Evolutionary conservation across 2,888 invertebrate genomes (phyloP).

Genomic region (Epinotia brunnichana): DNA sequence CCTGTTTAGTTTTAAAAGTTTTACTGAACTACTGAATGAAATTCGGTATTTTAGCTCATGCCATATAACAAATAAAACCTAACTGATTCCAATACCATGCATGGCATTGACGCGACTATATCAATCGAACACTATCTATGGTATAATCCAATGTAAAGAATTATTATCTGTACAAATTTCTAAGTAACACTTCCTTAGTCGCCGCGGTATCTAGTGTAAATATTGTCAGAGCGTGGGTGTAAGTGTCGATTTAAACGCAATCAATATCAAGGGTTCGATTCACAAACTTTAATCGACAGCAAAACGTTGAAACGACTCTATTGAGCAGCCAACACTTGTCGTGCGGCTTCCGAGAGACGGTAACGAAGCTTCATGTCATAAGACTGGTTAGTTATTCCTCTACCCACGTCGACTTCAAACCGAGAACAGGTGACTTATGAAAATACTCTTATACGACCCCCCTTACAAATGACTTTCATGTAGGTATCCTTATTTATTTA

Average conservation of each 20-base stretch:
- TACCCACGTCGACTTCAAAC: constrained; percentile 29
- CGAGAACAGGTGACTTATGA: constrained; percentile 23
- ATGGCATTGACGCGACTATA: constrained; percentile 36
- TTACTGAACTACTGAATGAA: not conserved
- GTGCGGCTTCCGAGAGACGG: constrained; percentile 35
- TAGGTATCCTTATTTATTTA: not conserved
- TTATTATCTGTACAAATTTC: constrained; percentile 76
- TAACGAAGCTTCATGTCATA: constrained; percentile 18
- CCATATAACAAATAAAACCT: not conserved
- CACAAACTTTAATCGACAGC: constrained; percentile 52
- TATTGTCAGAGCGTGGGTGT: constrained; percentile 79
- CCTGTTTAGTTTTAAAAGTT: no score
- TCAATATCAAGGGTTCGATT: constrained; percentile 60
- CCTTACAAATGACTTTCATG: not conserved
- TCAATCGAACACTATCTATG: constrained; percentile 44
- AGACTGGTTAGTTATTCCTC: constrained; percentile 20
- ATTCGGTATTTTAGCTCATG: not conserved
- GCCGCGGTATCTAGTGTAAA: constrained; percentile 71
- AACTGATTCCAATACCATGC: constrained; percentile 12
- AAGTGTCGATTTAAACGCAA: constrained; percentile 70
- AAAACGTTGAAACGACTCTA: constrained; percentile 17
- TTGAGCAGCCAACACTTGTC: constrained; percentile 31
- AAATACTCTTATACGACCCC: constrained; percentile 27
- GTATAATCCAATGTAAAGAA: constrained; percentile 63
- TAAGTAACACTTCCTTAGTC: constrained; percentile 73